Evolutionary conservation across 2,113 vertebrate species (phyloP).

Genomic region (Microtus ochrogaster): DNA sequence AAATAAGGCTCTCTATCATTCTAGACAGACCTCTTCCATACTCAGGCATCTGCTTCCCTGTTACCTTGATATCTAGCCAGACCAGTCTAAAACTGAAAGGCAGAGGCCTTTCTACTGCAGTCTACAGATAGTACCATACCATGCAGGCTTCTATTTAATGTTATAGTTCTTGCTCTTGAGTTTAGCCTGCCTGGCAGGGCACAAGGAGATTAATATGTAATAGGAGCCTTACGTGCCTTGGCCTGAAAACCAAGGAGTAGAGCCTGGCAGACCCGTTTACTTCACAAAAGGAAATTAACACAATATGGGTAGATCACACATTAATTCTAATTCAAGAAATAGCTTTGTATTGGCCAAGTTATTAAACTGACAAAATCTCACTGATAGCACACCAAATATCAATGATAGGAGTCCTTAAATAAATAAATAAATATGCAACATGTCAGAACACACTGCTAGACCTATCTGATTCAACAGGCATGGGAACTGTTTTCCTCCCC

Average conservation of each 20-base stretch:
- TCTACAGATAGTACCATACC: background rate
- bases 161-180: background rate
- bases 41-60: background rate
- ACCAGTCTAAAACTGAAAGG: background rate
- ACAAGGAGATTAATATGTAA: background rate
- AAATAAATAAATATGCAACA: background rate
- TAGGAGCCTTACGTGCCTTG: background rate
- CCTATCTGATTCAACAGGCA: background rate
- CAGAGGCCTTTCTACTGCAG: background rate
- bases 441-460: background rate
- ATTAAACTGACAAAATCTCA: slow-evolving; percentile 23
- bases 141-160: background rate
- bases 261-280: background rate
- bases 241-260: slow-evolving; percentile 27
- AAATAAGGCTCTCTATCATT: background rate
- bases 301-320: background rate
- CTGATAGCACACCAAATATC: background rate
- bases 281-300: slow-evolving; percentile 40
- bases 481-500: background rate
- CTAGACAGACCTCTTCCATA: background rate
- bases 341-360: slow-evolving; percentile 22
- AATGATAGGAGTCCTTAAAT: background rate
- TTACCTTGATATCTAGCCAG: background rate
- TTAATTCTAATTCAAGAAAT: slow-evolving; percentile 54
- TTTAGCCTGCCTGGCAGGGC: background rate